These are phyloP conservation scores for Hozukius guyotensis DNA, from an alignment of 2,797 vertebrate genomes.

Conservation along the genomic window DNA sequence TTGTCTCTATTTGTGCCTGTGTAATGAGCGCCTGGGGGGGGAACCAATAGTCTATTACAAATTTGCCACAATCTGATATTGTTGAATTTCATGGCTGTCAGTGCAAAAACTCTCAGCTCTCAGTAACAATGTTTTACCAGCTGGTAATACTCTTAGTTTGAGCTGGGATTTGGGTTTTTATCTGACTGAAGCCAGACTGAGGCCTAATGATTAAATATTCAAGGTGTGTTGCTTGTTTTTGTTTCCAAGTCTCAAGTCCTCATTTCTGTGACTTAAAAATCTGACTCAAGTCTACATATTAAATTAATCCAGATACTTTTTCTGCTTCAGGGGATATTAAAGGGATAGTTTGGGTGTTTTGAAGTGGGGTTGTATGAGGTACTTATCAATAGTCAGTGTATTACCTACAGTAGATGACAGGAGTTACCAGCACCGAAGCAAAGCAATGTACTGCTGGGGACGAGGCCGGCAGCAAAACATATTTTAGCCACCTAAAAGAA, in stretches of 20 bases:
- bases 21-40: conserved; percentile 38
- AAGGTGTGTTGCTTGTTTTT: not conserved
- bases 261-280: not conserved
- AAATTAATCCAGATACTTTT: not conserved
- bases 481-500: too few relatives aligned
- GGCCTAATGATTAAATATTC: not conserved
- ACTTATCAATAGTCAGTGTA: too few relatives aligned
- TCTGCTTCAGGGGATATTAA: not conserved
- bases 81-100: conserved; percentile 32
- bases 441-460: too few relatives aligned
- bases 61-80: conserved; percentile 36
- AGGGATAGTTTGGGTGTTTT: too few relatives aligned
- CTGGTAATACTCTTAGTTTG: not conserved
- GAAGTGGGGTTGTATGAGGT: too few relatives aligned
- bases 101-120: not conserved
- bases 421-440: too few relatives aligned
- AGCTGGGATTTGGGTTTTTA: not conserved
- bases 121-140: not conserved
- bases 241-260: not conserved
- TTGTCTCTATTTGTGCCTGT: conserved; percentile 26
- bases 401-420: too few relatives aligned
- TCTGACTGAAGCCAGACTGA: not conserved
- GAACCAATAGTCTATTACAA: conserved; percentile 51
- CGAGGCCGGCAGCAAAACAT: too few relatives aligned
- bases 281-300: not conserved